Evolutionary conservation across 2,888 invertebrate species (phyloP).

Genomic region (Cephus nigrinus): DNA sequence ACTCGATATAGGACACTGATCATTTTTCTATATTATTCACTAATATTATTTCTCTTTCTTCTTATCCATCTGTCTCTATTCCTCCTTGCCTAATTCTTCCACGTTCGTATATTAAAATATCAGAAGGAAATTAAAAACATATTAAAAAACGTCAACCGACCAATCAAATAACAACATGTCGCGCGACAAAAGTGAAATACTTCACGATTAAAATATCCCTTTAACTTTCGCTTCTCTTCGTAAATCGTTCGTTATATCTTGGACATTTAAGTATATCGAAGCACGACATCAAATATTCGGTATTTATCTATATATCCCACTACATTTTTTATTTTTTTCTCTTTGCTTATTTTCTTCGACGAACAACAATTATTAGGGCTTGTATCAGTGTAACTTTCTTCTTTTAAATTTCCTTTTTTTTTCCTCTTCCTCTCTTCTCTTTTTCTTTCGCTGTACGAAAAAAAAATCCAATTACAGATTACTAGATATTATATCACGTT

Average conservation of each 20-base stretch:
- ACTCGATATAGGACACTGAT: slow-evolving; percentile 21
- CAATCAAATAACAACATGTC: not conserved
- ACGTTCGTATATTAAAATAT: not conserved
- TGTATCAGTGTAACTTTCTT: not conserved
- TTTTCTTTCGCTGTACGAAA: not conserved
- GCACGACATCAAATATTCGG: slow-evolving; percentile 39
- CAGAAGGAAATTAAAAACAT: not conserved
- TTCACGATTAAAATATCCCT: not conserved
- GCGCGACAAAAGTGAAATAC: not conserved
- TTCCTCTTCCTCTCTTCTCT: slow-evolving; percentile 8
- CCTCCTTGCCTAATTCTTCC: not conserved
- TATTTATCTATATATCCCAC: slow-evolving; percentile 8
- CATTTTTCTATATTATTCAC: slow-evolving; percentile 9
- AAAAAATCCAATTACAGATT: not conserved
- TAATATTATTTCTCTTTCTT: not conserved
- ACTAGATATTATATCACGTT: not conserved
- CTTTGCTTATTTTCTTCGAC: slow-evolving; percentile 5
- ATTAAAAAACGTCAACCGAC: not conserved
- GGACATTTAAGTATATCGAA: slow-evolving; percentile 37
- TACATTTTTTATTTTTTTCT: slow-evolving; percentile 14
- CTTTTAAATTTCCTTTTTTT: slow-evolving; percentile 12
- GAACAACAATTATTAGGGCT: not conserved
- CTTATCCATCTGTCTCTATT: not conserved
- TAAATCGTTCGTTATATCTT: slow-evolving; percentile 20
- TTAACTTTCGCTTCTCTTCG: not conserved